Base-by-base conservation (phyloP, 2,797 vertebrate genomes). In the Epinephelus awoara region DNA sequence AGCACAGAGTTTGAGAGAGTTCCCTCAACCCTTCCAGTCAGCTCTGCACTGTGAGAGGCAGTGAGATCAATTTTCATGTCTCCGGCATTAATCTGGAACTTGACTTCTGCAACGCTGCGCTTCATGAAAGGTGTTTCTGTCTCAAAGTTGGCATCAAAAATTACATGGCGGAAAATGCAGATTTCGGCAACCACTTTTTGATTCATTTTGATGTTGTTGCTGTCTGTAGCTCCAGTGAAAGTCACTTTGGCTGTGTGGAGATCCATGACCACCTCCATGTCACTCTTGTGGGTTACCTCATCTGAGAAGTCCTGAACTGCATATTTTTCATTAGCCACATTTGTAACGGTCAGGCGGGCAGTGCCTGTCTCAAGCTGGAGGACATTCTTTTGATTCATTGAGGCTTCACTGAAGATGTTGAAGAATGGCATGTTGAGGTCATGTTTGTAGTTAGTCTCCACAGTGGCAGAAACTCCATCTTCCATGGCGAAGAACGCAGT, bases 81-180 rank as follows among this genome's bases (percentile, higher is more conserved):
- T 91, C 81, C 89, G 73, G 94, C 81, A 8, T 94, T 90, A 49
- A 88, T 95, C 44, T 91, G 91, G 67, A 96, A 92, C 87, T 95
- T 96, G 19, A 95, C 47, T 19, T 92, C 94, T 65, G 97, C 89
- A 78, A 95, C 0, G 1, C 97, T 97, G 63, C 2, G 90, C 68
- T 96, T 97, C 69, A 97, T 66, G 46, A 94, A 91, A 63, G 94
- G 95, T 38, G 96, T 95, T 79, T 97, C 96, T 19, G 96, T 94
- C 82, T 97, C 95, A 83, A 94, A 93, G 61, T 93, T 95, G 78
- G 95, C 88, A 34, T 96, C 89, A 85, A 98, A 59, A 3, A 80
- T 94, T 50, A 93, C 58, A 58, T 94, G 91, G 64, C 90, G 82
- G 80, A 96, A 94, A 75, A 97, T 89, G 86, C 79, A 87, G 15